A percentile compares a stretch with the other conserved stretches of the same genome.
Conservation (phyloP, 2,797 vertebrate genomes). For the Eurystomus glaucurus region DNA sequence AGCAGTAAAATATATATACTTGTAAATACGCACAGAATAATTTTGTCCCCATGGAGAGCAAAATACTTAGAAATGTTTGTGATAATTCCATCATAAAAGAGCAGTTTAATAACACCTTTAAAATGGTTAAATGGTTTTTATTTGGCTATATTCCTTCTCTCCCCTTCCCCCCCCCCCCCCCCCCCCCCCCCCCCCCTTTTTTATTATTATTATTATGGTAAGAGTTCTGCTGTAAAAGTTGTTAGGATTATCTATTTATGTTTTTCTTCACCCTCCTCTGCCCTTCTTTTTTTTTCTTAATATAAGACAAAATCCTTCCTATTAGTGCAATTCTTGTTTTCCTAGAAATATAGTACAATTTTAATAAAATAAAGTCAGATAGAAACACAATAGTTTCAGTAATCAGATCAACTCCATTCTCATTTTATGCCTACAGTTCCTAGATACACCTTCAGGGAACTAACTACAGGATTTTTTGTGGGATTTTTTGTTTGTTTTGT, state of each 20-base stretch:
- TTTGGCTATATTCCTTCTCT: background rate
- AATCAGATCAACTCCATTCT: background rate
- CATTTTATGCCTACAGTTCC: background rate
- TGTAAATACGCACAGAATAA: background rate
- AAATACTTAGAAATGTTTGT: background rate
- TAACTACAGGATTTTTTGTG: background rate
- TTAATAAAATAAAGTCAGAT: background rate
- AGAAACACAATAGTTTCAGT: background rate
- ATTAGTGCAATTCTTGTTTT: background rate
- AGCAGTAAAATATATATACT: background rate
- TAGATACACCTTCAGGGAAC: background rate
- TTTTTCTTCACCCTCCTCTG: background rate
- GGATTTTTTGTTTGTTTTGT: accelerated
- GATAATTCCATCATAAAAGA: background rate
- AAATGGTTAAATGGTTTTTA: background rate
- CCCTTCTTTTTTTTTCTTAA: background rate
- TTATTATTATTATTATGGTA: background rate
- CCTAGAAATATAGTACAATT: background rate
- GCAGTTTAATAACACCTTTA: background rate
- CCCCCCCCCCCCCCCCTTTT: too few relatives aligned
- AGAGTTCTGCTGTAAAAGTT: background rate
- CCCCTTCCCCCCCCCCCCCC: too few relatives aligned
- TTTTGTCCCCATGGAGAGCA: background rate
- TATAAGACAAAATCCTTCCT: background rate
- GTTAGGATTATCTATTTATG: background rate